Evolutionary conservation across 2,797 vertebrate species (phyloP), one percentile per base, ranked within the genome.

Genomic region (Muscicapa comitata): DNA sequence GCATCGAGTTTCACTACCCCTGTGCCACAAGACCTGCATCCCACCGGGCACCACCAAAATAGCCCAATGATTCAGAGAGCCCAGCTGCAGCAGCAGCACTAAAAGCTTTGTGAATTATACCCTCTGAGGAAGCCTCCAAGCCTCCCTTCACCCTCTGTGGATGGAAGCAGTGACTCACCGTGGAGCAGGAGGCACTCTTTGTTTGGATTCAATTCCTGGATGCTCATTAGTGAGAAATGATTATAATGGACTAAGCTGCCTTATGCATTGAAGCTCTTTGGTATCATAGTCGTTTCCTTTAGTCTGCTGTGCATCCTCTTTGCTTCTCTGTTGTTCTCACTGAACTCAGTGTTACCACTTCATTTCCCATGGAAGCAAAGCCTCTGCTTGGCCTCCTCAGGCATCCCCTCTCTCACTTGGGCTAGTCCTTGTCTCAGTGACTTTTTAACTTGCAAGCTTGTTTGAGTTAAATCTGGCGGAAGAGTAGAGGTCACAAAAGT

Each of bases 21-120:
- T 54, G 16, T 90, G 80, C 94, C 91, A 88, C 66, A 92, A 61
- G 86, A 33, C 74, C 88, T n/a, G 31, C 92, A 95, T 88, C 94
- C 92, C 88, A 94, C 93, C 73, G 40, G 76, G 80, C 88, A 74
- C 53, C 88, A 79, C 96, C 0, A 2, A 95, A 96, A 96, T 96
- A 95, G 91, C 92, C 86, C 54, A 78, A 11, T 95, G 94, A 96
- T 95, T 95, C 95, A 95, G 88, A 95, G 43, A 66, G 63, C 55
- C 67, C 87, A 85, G 90, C 90, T 87, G 87, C 74, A 94, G 78
- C 63, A 79, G 81, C 86, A 79, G 81, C 86, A 54, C 91, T 85
- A 47, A 76, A 78, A 78, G 87, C 92, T 87, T 89, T 90, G 88
- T 91, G 88, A 72, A 75, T 26, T 40, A 90, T 63, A 78, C 50